phyloP scores from a whole-genome alignment of 2,113 vertebrate genomes.

The Sinocyclocheilus anshuiensis region DNA sequence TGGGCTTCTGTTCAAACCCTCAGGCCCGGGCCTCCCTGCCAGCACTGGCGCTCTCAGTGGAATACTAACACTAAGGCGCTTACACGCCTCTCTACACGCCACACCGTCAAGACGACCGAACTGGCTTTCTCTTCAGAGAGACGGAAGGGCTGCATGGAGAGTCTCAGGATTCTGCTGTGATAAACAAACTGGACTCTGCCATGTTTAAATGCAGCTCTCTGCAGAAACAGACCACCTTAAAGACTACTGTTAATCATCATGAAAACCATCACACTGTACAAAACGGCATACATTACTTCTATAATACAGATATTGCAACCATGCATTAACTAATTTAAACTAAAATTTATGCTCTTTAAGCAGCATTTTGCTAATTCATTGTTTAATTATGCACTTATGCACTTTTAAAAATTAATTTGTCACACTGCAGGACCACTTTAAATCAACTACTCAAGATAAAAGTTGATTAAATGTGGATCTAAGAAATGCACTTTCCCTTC shows the following conservation, averaged over 20 bases:
- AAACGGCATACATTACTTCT: not conserved
- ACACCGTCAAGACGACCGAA: constrained; percentile 9
- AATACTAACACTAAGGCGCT: constrained; percentile 67
- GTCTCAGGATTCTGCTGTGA: not conserved
- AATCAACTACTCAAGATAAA: no score
- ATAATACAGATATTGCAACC: not conserved
- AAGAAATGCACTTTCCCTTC: no score
- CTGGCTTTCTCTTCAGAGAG: constrained; percentile 23
- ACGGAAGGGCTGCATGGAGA: not conserved
- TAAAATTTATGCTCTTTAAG: not conserved
- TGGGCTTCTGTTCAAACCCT: constrained; percentile 56
- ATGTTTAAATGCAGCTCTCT: not conserved
- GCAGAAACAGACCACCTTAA: not conserved
- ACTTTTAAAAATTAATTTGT: no score
- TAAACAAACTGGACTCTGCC: not conserved
- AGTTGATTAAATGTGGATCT: no score
- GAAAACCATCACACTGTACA: not conserved
- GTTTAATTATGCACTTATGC: not conserved
- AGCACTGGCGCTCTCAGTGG: constrained; percentile 60
- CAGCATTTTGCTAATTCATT: not conserved
- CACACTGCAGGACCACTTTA: no score
- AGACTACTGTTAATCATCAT: not conserved
- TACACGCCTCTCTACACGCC: constrained; percentile 65
- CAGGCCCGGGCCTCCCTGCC: constrained; percentile 42
- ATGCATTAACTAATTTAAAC: not conserved